Evolutionary conservation across 1,140 invertebrate species (phyloP), one percentile per base, ranked within the genome.

Genomic region (Papilio helenus): DNA sequence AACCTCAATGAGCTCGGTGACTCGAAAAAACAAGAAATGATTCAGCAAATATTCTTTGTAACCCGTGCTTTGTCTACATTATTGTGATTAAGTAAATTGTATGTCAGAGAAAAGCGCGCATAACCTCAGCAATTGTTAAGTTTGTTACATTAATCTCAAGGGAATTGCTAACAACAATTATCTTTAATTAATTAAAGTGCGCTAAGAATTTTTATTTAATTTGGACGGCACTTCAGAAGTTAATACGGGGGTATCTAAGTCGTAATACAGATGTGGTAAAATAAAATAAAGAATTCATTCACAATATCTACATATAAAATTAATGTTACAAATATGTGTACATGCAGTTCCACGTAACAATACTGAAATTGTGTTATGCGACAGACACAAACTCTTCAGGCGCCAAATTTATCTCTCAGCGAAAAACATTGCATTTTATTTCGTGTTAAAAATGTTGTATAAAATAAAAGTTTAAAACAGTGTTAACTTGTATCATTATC

Each of bases 1-100:
- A 88, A 87, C 85, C 84, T 81, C 82, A 80, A 87, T 87, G 88
- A 87, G 87, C 79, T 85, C 76, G 81, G 80, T 83, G 87, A 89
- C 83, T 86, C 86, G 85, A 85, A 86, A 83, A 83, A 68, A 68
- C 73, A 87, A 85, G 88, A 82, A 81, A 84, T 80, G 72, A 61
- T 74, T 46, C 71, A 74, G 51, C 39, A 51, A 58, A 29, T 34
- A 68, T 68, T 68, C 61, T 68, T 68, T 68, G 61, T 29, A 68
- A 68, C 61, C 26, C 61, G 23, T 68, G 23, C 61, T 68, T 68
- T 68, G 26, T 68, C 61, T 68, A 68, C 61, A 68, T 68, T 29
- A 34, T 68, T 29, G 61, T 68, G 26, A 68, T 68, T 68, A 68
- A 68, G 61, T 68, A 68, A 68, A 68, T 68, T 68, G 26, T 68